Evolutionary conservation across 2,888 invertebrate species (phyloP).

Genomic region (Lepidonotus clava): DNA sequence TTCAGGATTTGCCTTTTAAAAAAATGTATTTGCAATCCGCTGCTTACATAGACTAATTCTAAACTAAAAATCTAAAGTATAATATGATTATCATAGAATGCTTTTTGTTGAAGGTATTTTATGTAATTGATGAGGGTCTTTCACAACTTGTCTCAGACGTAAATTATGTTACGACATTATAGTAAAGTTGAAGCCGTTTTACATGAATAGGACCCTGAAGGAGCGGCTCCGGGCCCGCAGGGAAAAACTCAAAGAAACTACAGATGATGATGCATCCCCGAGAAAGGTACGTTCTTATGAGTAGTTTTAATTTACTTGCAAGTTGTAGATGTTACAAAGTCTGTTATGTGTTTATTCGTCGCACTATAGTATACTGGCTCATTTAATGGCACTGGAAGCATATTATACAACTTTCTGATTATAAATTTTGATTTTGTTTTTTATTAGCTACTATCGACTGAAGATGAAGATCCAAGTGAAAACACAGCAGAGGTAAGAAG

Average conservation of each 20-base stretch:
- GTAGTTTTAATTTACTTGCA: background rate
- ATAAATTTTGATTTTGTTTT: background rate
- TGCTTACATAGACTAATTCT: too few species aligned
- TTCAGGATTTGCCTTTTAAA: too few species aligned
- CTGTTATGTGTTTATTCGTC: background rate
- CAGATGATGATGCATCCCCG: conserved; percentile 19
- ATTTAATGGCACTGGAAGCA: background rate
- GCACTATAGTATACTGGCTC: background rate
- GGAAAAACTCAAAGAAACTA: conserved; percentile 52
- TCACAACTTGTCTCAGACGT: too few species aligned
- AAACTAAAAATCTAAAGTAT: too few species aligned
- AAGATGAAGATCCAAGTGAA: conserved; percentile 1
- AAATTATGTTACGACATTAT: too few species aligned
- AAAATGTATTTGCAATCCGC: too few species aligned
- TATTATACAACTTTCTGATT: background rate
- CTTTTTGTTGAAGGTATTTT: too few species aligned
- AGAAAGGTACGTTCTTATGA: conserved; percentile 7
- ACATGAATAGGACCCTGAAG: conserved; percentile 52
- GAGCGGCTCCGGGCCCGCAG: conserved; percentile 53
- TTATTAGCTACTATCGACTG: background rate
- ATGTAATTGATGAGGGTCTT: too few species aligned
- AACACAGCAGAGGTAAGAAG: background rate
- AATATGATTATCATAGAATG: too few species aligned
- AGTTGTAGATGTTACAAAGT: background rate
- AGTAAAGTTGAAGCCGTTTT: too few species aligned